Evolutionary conservation across 2,888 invertebrate genomes (phyloP).

Genomic region (Pomacea canaliculata): DNA sequence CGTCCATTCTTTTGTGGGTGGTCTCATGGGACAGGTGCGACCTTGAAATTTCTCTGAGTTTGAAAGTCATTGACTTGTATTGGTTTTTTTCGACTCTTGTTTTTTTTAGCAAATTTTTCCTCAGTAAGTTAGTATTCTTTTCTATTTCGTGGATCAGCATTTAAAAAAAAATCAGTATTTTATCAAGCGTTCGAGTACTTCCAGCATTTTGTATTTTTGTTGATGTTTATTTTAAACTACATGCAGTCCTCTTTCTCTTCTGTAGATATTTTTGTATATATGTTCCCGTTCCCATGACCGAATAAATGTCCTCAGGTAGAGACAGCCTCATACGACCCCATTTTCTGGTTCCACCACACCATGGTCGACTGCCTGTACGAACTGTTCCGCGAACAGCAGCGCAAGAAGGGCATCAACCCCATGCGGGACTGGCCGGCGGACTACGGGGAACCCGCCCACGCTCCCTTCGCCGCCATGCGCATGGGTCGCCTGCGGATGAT

Average conservation of each 20-base stretch:
- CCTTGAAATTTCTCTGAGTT: not conserved
- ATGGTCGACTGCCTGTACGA: conserved; percentile 43
- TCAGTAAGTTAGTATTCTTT: too few relatives aligned
- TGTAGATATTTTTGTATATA: too few relatives aligned
- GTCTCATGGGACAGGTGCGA: conserved; percentile 32
- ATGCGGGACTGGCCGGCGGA: conserved; percentile 34
- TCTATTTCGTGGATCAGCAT: too few relatives aligned
- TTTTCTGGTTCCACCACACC: conserved; percentile 44
- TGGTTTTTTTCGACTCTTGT: too few relatives aligned
- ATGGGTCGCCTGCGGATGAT: conserved; percentile 51
- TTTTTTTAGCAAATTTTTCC: too few relatives aligned
- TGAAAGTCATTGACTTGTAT: too few relatives aligned
- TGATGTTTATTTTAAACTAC: too few relatives aligned
- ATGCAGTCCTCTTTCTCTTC: too few relatives aligned
- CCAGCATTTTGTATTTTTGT: too few relatives aligned
- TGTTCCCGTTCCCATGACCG: too few relatives aligned
- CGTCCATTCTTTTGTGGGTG: conserved; percentile 53
- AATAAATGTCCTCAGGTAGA: conserved; percentile 27
- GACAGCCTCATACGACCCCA: conserved; percentile 41
- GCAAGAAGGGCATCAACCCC: conserved; percentile 25
- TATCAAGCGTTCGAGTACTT: too few relatives aligned
- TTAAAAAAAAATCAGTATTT: too few relatives aligned
- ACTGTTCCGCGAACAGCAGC: conserved; percentile 35
- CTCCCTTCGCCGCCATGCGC: conserved; percentile 44
- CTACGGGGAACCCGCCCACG: conserved; percentile 32